Evolutionary conservation across 2,113 vertebrate species (phyloP).

Genomic region (Coptodon rendalli): DNA sequence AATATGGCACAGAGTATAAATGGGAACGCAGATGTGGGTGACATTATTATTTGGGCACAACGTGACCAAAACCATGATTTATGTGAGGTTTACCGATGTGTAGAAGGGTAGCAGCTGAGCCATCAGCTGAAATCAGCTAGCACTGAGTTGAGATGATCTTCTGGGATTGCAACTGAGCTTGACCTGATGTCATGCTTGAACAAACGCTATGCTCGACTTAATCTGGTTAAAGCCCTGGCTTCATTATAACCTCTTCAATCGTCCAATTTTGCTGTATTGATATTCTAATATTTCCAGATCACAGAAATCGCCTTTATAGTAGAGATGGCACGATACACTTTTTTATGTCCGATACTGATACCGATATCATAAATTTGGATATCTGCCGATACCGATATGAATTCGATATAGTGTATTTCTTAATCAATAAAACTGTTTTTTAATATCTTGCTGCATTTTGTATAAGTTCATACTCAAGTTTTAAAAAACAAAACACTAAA

Average conservation of each 20-base stretch:
- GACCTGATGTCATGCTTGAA: neutral
- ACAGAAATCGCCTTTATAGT: neutral
- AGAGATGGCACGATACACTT: too few species aligned
- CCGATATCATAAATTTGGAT: too few species aligned
- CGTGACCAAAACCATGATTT: neutral
- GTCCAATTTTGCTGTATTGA: neutral
- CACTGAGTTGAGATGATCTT: neutral
- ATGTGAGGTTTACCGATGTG: neutral
- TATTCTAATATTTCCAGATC: neutral
- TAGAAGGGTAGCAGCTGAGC: neutral
- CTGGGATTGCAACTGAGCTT: neutral
- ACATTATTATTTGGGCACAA: neutral
- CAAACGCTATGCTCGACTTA: fast-evolving
- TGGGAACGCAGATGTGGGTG: neutral
- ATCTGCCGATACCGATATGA: too few species aligned
- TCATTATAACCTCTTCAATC: neutral
- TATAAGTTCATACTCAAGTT: too few species aligned
- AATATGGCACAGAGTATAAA: neutral
- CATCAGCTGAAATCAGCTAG: neutral
- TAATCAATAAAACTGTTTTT: too few species aligned
- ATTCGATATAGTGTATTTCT: too few species aligned
- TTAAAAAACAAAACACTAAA: too few species aligned
- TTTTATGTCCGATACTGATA: too few species aligned
- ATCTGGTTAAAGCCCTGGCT: neutral
- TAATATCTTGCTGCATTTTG: too few species aligned